These are phyloP conservation scores for Melanostoma mellinum DNA, from an alignment of 2,888 invertebrate species.

Conservation along the genomic window DNA sequence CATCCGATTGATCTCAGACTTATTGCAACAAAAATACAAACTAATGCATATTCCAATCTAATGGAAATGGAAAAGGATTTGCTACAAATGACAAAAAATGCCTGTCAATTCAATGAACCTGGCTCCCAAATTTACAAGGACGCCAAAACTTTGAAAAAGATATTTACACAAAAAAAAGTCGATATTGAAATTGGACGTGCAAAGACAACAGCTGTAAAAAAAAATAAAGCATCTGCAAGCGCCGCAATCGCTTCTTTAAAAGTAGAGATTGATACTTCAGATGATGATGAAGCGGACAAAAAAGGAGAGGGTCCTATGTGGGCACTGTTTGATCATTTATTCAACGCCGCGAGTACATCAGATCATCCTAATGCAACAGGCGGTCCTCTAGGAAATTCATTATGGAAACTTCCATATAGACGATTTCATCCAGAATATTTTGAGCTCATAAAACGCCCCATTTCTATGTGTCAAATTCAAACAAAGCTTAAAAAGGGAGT, in stretches of 20 bases:
- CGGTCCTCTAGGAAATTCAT: slow-evolving; percentile 93
- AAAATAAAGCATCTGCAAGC: slow-evolving; percentile 82
- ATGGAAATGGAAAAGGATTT: slow-evolving; percentile 95
- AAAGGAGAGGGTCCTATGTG: slow-evolving; percentile 91
- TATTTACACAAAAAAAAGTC: slow-evolving; percentile 86
- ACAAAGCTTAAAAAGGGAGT: slow-evolving; percentile 91
- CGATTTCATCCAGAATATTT: slow-evolving; percentile 98
- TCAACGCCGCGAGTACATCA: slow-evolving; percentile 84
- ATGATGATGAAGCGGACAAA: slow-evolving; percentile 84
- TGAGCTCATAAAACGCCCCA: slow-evolving; percentile 96
- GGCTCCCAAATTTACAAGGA: slow-evolving; percentile 98
- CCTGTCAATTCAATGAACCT: slow-evolving; percentile 97
- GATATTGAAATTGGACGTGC: slow-evolving; percentile 89
- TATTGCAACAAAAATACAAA: slow-evolving; percentile 95
- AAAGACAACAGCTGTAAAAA: slow-evolving; percentile 84
- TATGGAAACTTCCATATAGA: slow-evolving; percentile 95
- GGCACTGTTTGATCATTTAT: slow-evolving; percentile 93
- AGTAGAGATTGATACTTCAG: slow-evolving; percentile 85
- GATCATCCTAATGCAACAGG: slow-evolving; percentile 84
- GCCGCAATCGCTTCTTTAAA: slow-evolving; percentile 84
- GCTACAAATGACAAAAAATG: slow-evolving; percentile 95
- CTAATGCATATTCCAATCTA: slow-evolving; percentile 89
- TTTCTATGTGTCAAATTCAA: slow-evolving; percentile 95
- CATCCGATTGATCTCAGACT: slow-evolving; percentile 96
- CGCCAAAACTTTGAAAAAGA: slow-evolving; percentile 93